Conservation (phyloP, 2,113 vertebrate species). For the Glaucomys volans region DNA sequence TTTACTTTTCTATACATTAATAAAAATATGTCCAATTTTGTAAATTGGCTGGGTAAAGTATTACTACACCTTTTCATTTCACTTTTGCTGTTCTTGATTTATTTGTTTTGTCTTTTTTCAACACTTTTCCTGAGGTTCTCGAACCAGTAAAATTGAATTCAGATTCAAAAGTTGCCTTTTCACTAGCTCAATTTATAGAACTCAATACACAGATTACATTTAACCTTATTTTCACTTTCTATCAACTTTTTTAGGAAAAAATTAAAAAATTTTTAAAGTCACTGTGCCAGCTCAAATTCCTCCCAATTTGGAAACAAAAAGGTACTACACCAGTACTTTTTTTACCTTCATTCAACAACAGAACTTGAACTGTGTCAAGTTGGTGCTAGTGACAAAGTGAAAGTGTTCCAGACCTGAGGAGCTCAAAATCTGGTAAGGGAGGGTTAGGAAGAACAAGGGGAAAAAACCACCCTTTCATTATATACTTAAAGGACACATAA, state of each 20-base stretch:
- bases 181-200: not conserved
- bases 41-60: not conserved
- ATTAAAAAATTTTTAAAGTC: not conserved
- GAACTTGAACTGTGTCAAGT: not conserved
- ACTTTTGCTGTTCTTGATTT: not conserved
- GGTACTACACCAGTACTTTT: not conserved
- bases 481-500: not conserved
- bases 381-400: not conserved
- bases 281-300: not conserved
- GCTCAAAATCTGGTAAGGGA: not conserved
- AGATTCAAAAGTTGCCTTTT: conserved; percentile 1
- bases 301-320: conserved; percentile 30
- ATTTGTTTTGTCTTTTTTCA: not conserved
- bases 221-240: conserved; percentile 46
- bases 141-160: conserved; percentile 28
- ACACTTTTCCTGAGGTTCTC: conserved; percentile 27
- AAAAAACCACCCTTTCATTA: not conserved
- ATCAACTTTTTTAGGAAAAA: not conserved
- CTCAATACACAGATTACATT: not conserved
- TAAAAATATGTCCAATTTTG: not conserved
- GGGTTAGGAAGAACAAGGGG: not conserved
- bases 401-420: not conserved
- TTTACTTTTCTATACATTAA: not conserved
- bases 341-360: not conserved
- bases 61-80: not conserved